phyloP scores from a whole-genome alignment of 2,797 vertebrate species.

The Sebastes hubbsi region DNA sequence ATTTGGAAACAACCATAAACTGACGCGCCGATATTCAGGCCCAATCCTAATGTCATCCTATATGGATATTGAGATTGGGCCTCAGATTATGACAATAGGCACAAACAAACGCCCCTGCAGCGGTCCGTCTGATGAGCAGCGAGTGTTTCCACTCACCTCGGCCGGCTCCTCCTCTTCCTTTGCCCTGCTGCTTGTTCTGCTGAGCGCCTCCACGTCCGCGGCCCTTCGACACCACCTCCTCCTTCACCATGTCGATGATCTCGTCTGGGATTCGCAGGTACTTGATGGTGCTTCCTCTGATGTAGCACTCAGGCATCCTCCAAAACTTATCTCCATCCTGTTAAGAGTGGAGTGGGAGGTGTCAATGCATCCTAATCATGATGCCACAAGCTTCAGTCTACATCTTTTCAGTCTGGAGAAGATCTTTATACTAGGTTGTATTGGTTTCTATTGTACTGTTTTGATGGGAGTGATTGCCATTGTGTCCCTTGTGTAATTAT shows the following conservation, averaged over 20 bases:
- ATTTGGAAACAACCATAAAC: not conserved
- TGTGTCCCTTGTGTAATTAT: not conserved
- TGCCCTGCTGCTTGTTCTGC: conserved; percentile 93
- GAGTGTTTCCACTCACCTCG: conserved; percentile 80
- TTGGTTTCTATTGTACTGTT: not conserved
- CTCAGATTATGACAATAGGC: not conserved
- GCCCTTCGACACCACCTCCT: conserved; percentile 95
- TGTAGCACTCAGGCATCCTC: conserved; percentile 99
- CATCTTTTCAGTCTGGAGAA: not conserved
- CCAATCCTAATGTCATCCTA: too few relatives aligned
- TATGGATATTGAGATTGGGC: too few relatives aligned
- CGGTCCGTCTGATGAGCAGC: not conserved
- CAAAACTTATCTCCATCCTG: conserved; percentile 99
- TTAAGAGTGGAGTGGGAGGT: not conserved
- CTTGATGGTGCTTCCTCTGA: conserved; percentile 97
- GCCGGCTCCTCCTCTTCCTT: conserved; percentile 88
- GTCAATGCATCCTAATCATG: not conserved
- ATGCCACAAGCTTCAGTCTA: not conserved
- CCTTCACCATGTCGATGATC: conserved; percentile 99
- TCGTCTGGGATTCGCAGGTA: conserved; percentile 97
- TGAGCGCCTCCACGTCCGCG: conserved; percentile 92
- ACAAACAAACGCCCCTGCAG: not conserved
- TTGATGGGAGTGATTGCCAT: not conserved
- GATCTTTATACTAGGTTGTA: not conserved
- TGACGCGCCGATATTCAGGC: not conserved